Conservation (phyloP, 2,797 vertebrate species). For the Hemibagrus guttatus region DNA sequence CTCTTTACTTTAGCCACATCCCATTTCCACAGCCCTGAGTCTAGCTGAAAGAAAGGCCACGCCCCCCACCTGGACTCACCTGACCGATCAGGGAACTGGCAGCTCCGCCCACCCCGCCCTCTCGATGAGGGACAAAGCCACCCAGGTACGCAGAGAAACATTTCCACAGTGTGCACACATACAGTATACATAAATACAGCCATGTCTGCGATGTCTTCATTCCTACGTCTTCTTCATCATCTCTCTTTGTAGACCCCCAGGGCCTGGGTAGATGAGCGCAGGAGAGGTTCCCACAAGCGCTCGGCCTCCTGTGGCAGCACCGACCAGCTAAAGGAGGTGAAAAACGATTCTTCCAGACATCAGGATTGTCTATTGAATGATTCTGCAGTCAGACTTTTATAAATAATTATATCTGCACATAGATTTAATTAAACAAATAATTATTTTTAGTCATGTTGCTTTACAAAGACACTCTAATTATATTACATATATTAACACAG, state of each 20-base stretch:
- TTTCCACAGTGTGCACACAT: background rate
- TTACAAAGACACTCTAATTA: background rate
- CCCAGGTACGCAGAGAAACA: conserved; percentile 80
- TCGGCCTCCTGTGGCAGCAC: conserved; percentile 98
- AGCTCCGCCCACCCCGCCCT: conserved; percentile 84
- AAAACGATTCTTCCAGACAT: conserved; percentile 21
- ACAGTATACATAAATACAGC: background rate
- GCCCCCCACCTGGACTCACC: conserved; percentile 79
- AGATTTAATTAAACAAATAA: background rate
- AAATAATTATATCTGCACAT: background rate
- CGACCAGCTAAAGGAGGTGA: conserved; percentile 98
- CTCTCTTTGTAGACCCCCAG: conserved; percentile 85
- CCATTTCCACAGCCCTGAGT: conserved; percentile 21
- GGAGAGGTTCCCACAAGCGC: conserved; percentile 95
- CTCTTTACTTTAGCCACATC: conserved; percentile 30
- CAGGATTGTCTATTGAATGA: background rate
- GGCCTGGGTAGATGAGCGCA: conserved; percentile 98
- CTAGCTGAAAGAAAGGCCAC: conserved; percentile 51
- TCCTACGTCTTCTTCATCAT: background rate
- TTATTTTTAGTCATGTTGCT: background rate
- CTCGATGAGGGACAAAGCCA: conserved; percentile 97
- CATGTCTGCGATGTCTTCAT: background rate
- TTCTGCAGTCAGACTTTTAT: background rate
- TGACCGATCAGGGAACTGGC: conserved; percentile 92
- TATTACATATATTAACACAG: background rate